phyloP scores from a whole-genome alignment of 1,140 invertebrate species.

The Micrasema minimum region DNA sequence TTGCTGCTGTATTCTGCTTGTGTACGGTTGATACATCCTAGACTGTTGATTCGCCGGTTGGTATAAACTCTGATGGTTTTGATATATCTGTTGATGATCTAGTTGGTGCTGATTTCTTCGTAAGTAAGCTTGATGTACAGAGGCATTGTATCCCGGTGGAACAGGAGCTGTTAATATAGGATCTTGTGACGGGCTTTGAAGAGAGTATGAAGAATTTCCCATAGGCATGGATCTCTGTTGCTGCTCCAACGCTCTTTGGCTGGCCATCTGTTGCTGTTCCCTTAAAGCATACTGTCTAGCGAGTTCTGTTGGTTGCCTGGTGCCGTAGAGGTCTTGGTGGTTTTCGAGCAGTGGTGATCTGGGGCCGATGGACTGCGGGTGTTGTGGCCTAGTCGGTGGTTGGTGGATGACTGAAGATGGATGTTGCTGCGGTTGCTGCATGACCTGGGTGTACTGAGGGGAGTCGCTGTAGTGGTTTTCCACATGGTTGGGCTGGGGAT shows the following conservation, averaged over 20 bases:
- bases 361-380: slow-evolving; percentile 61
- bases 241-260: slow-evolving; percentile 57
- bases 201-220: slow-evolving; percentile 56
- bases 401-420: slow-evolving; percentile 64
- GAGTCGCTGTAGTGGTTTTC: slow-evolving; percentile 63
- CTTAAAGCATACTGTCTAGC: slow-evolving; percentile 62
- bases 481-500: slow-evolving; percentile 47
- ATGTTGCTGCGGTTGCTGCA: slow-evolving; percentile 64
- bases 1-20: slow-evolving; percentile 59
- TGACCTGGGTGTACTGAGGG: slow-evolving; percentile 59
- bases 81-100: slow-evolving; percentile 67
- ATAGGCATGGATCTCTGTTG: slow-evolving; percentile 57
- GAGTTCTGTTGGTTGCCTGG: slow-evolving; percentile 62
- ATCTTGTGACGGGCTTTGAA: slow-evolving; percentile 46
- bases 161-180: slow-evolving; percentile 54
- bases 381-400: slow-evolving; percentile 62
- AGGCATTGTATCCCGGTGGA: slow-evolving; percentile 65
- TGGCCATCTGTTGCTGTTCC: slow-evolving; percentile 63
- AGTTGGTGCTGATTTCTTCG: slow-evolving; percentile 63
- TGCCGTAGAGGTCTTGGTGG: slow-evolving; percentile 65
- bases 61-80: slow-evolving; percentile 66
- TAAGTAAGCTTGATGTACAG: slow-evolving; percentile 66
- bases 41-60: slow-evolving; percentile 63
- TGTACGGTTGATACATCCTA: slow-evolving; percentile 63
- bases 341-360: slow-evolving; percentile 66